These are phyloP conservation scores for Ploceus nigricollis DNA, from an alignment of 2,113 vertebrate species.

Conservation along the genomic window DNA sequence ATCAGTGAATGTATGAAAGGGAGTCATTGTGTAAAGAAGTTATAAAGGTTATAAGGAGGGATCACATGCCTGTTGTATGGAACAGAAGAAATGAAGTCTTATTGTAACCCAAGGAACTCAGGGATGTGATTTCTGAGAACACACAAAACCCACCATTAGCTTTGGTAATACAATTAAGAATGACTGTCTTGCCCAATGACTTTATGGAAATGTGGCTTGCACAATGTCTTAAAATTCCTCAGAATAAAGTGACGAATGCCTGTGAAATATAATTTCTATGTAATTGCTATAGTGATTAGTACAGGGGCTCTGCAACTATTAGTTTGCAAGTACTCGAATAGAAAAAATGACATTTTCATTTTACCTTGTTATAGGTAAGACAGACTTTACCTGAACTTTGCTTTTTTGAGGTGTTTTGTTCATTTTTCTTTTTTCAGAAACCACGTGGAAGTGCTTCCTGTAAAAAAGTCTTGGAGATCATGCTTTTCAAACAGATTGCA, in stretches of 20 bases:
- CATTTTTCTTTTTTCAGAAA: not conserved
- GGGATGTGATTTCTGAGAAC: not conserved
- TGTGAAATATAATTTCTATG: not conserved
- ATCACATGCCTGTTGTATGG: not conserved
- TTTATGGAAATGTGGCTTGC: not conserved
- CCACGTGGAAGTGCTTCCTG: not conserved
- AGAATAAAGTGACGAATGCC: not conserved
- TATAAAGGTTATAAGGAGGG: not conserved
- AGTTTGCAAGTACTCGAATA: not conserved
- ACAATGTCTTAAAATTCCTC: not conserved
- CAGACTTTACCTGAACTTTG: not conserved
- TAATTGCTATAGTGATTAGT: not conserved
- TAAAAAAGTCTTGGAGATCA: not conserved
- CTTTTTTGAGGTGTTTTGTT: too few relatives aligned
- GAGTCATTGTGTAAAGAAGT: not conserved
- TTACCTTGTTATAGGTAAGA: not conserved
- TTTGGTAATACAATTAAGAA: not conserved
- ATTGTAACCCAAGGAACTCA: not conserved
- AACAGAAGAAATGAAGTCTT: not conserved
- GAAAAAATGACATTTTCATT: not conserved
- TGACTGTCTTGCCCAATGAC: not conserved
- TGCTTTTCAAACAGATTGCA: not conserved
- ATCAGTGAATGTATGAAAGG: not conserved
- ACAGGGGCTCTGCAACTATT: not conserved
- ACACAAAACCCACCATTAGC: not conserved